Evolutionary conservation across 2,113 vertebrate genomes (phyloP).

Genomic region (Catagonus wagneri): DNA sequence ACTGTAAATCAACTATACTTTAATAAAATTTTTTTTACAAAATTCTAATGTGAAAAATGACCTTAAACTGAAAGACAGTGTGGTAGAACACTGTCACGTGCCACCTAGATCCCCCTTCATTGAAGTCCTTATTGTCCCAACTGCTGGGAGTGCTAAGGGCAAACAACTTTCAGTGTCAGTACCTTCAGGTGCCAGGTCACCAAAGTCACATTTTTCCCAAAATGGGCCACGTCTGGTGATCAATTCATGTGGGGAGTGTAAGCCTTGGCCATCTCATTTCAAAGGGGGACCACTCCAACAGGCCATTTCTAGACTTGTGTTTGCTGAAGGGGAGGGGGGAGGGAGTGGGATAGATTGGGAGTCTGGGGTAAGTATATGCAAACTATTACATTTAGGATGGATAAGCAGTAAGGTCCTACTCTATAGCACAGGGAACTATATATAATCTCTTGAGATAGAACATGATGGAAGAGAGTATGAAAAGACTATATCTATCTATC

Average conservation of each 20-base stretch:
- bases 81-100: background rate
- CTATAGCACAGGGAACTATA: no score
- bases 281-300: background rate
- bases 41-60: background rate
- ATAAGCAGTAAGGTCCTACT: no score
- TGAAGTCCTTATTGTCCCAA: background rate
- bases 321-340: no score
- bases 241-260: background rate
- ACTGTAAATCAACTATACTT: no score
- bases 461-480: no score
- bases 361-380: no score
- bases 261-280: slow-evolving; percentile 18
- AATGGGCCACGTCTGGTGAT: background rate
- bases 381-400: no score
- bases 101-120: background rate
- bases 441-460: no score
- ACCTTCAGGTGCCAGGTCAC: background rate
- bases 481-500: no score
- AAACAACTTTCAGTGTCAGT: background rate
- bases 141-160: background rate
- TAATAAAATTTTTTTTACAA: no score
- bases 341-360: no score
- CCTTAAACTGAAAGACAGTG: background rate
- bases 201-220: background rate
- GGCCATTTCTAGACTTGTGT: background rate